Evolutionary conservation across 2,797 vertebrate species (phyloP).

Genomic region (Menidia menidia): DNA sequence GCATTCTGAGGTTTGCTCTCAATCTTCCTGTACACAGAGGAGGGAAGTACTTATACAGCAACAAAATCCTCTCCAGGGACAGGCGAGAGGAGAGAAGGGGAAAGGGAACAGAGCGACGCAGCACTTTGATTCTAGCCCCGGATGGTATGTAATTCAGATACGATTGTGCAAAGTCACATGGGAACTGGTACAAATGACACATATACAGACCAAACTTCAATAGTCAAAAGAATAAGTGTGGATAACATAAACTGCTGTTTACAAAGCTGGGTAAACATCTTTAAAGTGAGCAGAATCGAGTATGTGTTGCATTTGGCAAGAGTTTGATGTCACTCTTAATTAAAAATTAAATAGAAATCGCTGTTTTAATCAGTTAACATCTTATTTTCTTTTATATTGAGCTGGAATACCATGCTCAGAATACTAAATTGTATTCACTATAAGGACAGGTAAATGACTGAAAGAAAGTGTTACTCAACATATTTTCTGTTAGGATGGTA

Average conservation of each 20-base stretch:
- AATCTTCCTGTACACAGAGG: slow-evolving; percentile 50
- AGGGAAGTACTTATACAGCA: slow-evolving; percentile 74
- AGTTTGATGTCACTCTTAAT: slow-evolving; percentile 22
- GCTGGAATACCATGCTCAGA: neutral
- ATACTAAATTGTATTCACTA: neutral
- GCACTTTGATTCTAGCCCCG: slow-evolving; percentile 64
- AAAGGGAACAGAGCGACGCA: slow-evolving; percentile 50
- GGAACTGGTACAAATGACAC: slow-evolving; percentile 41
- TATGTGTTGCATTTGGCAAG: slow-evolving; percentile 10
- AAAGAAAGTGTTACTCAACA: no score
- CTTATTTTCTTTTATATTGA: neutral
- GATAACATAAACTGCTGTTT: slow-evolving; percentile 21
- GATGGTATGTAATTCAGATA: slow-evolving; percentile 51
- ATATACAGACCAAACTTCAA: slow-evolving; percentile 10
- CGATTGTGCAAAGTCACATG: slow-evolving; percentile 43
- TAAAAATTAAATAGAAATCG: slow-evolving; percentile 20
- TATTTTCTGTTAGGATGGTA: no score
- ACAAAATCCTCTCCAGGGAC: slow-evolving; percentile 73
- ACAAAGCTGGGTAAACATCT: slow-evolving; percentile 34
- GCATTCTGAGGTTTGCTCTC: slow-evolving; percentile 58
- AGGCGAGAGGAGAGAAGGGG: slow-evolving; percentile 45
- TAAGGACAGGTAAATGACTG: slow-evolving; percentile 1
- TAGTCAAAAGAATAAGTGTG: neutral
- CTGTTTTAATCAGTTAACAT: slow-evolving; percentile 20
- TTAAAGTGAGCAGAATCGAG: slow-evolving; percentile 21